Evolutionary conservation across 2,888 invertebrate genomes (phyloP), one percentile per base, ranked within the genome.

Genomic region (Eupithecia subfuscata): DNA sequence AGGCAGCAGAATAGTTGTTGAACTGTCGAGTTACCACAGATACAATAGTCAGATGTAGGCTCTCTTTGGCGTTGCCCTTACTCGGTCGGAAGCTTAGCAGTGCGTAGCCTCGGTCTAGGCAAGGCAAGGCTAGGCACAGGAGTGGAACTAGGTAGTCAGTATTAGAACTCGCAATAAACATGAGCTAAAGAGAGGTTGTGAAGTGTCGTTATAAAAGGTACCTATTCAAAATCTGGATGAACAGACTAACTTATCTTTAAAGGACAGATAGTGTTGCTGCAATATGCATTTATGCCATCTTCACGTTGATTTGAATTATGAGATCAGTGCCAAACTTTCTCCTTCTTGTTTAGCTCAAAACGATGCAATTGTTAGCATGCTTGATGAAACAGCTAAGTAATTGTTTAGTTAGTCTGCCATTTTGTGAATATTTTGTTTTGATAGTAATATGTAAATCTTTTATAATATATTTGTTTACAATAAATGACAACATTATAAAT

Each of bases 371-470:
- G 94, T 93, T 92, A 93, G 94, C 94, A 93, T 92, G 94, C 94
- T 94, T 92, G 90, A 90, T 86, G 88, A 90, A 92, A 91, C 92
- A 93, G 92, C 93, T 91, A 92, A 93, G 91, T 93, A 92, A 92
- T 92, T 93, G 92, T 94, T 94, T 94, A 93, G 95, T 95, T 95
- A 95, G 95, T 95, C 95, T 95, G 95, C 95, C 95, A 95, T 94
- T 93, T 94, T 95, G 95, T 95, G 95, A 95, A 95, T 95, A 95
- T 94, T 94, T 95, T 94, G 95, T 95, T 94, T 94, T 94, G 92
- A 95, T 95, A 95, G 94, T 94, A 94, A 94, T 95, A 94, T 95
- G 95, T 95, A 95, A 95, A 95, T 94, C 95, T 95, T 95, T 95
- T 95, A 94, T 95, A 95, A 95, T 94, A 95, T 94, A 95, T 95